phyloP scores from a whole-genome alignment of 2,113 vertebrate species.

The Ptychochromis oligacanthus region DNA sequence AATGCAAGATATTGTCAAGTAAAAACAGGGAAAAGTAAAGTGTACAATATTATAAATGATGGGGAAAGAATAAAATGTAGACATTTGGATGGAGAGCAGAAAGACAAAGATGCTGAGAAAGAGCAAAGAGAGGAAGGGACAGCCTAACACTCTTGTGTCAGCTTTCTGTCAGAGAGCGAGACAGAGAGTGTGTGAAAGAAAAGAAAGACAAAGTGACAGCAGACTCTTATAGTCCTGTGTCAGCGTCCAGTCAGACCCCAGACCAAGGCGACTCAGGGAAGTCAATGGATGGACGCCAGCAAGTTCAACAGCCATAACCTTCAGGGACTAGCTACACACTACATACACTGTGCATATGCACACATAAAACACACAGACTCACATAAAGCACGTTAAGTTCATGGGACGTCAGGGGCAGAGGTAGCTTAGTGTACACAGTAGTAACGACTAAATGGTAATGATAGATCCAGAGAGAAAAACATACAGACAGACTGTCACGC shows the following conservation, averaged over 20 bases:
- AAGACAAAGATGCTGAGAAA: constrained; percentile 7
- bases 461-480: constrained; percentile 13
- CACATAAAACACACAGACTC: constrained; percentile 28
- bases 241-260: constrained; percentile 63
- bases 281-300: constrained; percentile 62
- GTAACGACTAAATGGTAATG: constrained; percentile 25
- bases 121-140: not conserved
- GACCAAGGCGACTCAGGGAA: constrained; percentile 17
- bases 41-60: not conserved
- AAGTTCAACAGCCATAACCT: constrained; percentile 47
- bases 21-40: not conserved
- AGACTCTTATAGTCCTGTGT: constrained; percentile 51
- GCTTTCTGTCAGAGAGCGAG: constrained; percentile 34
- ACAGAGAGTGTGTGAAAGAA: not conserved
- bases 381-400: constrained; percentile 11
- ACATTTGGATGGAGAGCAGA: not conserved
- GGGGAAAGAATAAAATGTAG: not conserved
- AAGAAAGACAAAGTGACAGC: constrained; percentile 35
- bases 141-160: constrained; percentile 30
- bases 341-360: not conserved
- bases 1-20: too few species aligned
- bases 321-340: not conserved
- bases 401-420: not conserved
- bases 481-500: constrained; percentile 39
- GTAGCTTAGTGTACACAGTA: not conserved